Evolutionary conservation across 2,113 vertebrate genomes (phyloP), one percentile per base, ranked within the genome.

Genomic region (Epinephelus fuscoguttatus): DNA sequence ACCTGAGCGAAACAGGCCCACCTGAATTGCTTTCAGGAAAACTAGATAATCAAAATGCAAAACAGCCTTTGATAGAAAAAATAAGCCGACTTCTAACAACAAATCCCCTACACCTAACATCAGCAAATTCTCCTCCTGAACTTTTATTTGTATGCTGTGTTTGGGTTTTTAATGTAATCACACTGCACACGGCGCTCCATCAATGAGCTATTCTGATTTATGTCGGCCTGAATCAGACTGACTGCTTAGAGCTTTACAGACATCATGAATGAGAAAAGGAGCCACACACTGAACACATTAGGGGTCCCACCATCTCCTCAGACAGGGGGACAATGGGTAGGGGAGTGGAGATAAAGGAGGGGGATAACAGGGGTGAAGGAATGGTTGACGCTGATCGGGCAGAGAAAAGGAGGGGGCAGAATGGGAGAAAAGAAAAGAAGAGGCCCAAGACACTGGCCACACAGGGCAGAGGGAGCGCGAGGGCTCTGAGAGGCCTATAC

Each of bases 41-140:
- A 87, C 49, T 63, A 80, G 91, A 93, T 92, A 93, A 95, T 96
- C 92, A 95, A 94, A 95, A 95, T 95, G 94, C 93, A 94, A 95
- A 95, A 92, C 86, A 94, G 92, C 68, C 87, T 90, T 88, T 91
- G 82, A 91, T 85, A 70, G 88, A 85, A 90, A 45, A 92, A 92
- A 92, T 91, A 84, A 91, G 80, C 76, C 40, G 66, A 85, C 71
- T 88, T 81, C 82, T 68, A 90, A 81, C 89, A 87, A 88, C 87
- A 94, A 94, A 91, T 92, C 92, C 88, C 86, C 81, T 82, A 86
- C 76, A 86, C 84, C 89, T 84, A 89, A 90, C 93, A 93, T 95
- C 94, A 94, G 94, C 92, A 90, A 78, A 88, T 92, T 93, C 82
- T 85, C 81, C 79, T 33, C 81, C 70, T 89, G 68, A 89, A 91